Percentiles rank a stretch among this genome's conserved stretches.
Conservation (phyloP, 2,797 vertebrate species). For the Pseudochirops corinnae region DNA sequence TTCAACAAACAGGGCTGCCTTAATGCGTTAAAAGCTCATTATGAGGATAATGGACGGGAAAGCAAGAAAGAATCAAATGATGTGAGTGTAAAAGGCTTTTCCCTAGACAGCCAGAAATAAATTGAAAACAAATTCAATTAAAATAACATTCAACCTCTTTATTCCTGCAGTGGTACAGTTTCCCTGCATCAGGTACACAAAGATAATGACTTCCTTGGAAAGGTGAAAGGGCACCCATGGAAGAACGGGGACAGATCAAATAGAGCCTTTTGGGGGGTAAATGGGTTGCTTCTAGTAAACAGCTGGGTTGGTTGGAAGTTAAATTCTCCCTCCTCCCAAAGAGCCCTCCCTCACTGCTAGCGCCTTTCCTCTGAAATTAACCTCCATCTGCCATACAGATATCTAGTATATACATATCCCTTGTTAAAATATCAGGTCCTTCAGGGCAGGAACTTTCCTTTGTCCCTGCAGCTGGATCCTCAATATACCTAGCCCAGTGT, state of each 20-base stretch:
- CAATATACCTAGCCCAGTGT: background rate
- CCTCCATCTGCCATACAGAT: background rate
- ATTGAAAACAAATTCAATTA: constrained; percentile 90
- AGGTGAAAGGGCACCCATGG: constrained; percentile 63
- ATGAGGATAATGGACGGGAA: constrained; percentile 84
- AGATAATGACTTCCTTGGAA: constrained; percentile 73
- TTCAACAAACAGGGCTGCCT: constrained; percentile 79
- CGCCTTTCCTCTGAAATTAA: background rate
- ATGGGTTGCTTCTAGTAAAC: background rate
- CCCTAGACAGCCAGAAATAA: constrained; percentile 86
- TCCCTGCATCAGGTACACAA: constrained; percentile 75
- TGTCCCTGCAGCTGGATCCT: background rate
- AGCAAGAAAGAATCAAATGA: constrained; percentile 86
- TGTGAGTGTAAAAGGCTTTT: constrained; percentile 83
- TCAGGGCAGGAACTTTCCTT: background rate
- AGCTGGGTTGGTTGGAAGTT: background rate
- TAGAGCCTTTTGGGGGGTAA: constrained; percentile 60
- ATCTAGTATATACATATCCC: background rate
- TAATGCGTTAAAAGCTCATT: constrained; percentile 85
- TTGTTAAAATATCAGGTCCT: background rate
- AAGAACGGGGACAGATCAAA: constrained; percentile 72
- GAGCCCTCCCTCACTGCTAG: background rate
- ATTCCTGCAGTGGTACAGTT: constrained; percentile 81
- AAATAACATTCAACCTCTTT: constrained; percentile 87
- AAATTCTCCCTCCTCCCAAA: fast-evolving